phyloP scores from a whole-genome alignment of 2,797 vertebrate species.

The Catamblyrhynchus diadema region DNA sequence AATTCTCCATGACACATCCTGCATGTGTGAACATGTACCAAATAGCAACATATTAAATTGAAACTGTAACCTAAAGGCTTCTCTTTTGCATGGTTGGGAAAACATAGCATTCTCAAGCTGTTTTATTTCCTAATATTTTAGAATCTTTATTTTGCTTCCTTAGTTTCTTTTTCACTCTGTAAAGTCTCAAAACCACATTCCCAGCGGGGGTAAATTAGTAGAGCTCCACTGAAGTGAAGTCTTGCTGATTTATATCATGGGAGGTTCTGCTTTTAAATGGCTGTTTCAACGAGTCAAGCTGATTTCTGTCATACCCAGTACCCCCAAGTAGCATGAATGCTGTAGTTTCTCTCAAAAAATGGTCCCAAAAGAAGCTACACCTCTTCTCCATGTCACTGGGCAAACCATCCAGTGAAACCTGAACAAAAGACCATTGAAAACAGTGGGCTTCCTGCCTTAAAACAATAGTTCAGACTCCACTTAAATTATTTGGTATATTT shows the following conservation, averaged over 20 bases:
- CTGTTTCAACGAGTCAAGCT: background rate
- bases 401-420: background rate
- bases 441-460: background rate
- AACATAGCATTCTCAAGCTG: conserved; percentile 4
- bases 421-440: background rate
- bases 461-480: background rate
- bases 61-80: background rate
- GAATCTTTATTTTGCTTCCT: conserved; percentile 18
- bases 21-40: background rate
- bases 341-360: background rate
- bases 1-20: background rate
- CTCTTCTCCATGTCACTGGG: background rate
- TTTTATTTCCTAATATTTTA: conserved; percentile 27
- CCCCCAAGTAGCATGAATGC: background rate
- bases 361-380: background rate
- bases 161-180: background rate
- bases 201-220: conserved; percentile 11
- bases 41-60: background rate
- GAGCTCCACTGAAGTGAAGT: conserved; percentile 2
- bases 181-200: background rate
- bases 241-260: conserved; percentile 12
- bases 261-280: background rate
- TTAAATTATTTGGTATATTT: background rate
- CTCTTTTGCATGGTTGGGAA: background rate
- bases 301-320: background rate